Conservation (phyloP, 1,140 invertebrate species). For the Drosophila tsacasi region DNA sequence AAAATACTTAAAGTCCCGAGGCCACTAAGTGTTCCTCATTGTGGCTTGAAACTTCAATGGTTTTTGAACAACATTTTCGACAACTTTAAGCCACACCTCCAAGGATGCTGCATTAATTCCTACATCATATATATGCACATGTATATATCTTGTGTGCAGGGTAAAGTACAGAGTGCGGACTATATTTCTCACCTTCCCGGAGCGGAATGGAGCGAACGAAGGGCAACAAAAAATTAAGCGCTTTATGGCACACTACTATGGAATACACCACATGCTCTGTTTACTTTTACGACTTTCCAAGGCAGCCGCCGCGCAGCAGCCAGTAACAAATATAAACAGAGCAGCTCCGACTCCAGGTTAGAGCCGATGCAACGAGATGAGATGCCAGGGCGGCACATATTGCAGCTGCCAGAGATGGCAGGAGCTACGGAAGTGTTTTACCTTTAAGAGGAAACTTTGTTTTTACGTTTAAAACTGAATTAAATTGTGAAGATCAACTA, state of each 20-base stretch:
- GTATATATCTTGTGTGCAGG: constrained; percentile 1
- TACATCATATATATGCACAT: constrained; percentile 1
- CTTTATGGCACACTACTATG: constrained; percentile 67
- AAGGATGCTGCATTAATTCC: constrained; percentile 12
- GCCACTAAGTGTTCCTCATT: constrained; percentile 14
- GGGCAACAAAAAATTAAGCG: constrained; percentile 76
- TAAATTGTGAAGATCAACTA: too few species aligned
- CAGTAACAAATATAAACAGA: constrained; percentile 43
- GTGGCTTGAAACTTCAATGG: constrained; percentile 25
- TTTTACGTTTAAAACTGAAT: neutral
- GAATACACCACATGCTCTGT: constrained; percentile 75
- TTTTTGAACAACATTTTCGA: constrained; percentile 9
- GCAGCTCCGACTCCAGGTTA: constrained; percentile 11
- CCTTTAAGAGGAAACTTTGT: neutral
- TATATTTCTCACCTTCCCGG: constrained; percentile 72
- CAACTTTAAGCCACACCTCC: constrained; percentile 7
- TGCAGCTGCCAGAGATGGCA: constrained; percentile 15
- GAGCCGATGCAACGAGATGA: constrained; percentile 14
- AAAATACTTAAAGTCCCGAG: constrained; percentile 59
- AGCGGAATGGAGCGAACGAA: constrained; percentile 48
- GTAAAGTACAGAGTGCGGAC: constrained; percentile 14
- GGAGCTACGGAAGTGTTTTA: too few species aligned
- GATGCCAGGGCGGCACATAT: constrained; percentile 14
- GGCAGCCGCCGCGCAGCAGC: constrained; percentile 21
- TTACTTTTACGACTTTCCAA: constrained; percentile 78